phyloP scores from a whole-genome alignment of 1,140 invertebrate species.

The Cephus cinctus region DNA sequence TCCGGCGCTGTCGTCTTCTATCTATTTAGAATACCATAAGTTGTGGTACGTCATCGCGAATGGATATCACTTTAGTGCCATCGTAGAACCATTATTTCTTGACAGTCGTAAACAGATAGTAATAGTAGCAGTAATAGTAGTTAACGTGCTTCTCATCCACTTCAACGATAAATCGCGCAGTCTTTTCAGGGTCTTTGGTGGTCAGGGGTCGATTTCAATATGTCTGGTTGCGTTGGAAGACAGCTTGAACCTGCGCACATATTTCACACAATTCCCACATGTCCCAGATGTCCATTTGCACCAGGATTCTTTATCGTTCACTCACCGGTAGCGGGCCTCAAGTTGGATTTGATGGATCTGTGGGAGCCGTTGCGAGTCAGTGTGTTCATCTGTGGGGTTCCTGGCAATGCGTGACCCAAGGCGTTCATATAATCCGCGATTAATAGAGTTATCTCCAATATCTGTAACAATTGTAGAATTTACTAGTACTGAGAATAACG shows the following conservation, averaged over 20 bases:
- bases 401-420: slow-evolving; percentile 68
- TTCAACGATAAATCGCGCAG: slow-evolving; percentile 24
- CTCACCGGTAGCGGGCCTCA: slow-evolving; percentile 49
- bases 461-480: slow-evolving; percentile 58
- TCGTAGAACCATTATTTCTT: not conserved
- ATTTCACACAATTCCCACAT: no score
- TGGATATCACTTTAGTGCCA: not conserved
- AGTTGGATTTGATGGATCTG: slow-evolving; percentile 58
- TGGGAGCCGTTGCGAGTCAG: slow-evolving; percentile 75
- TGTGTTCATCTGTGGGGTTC: slow-evolving; percentile 79
- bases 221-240: slow-evolving; percentile 71
- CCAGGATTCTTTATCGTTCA: no score
- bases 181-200: slow-evolving; percentile 62
- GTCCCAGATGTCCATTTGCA: no score
- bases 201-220: slow-evolving; percentile 80
- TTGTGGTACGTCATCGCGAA: not conserved
- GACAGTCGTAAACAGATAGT: no score
- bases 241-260: slow-evolving; percentile 55
- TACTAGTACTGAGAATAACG: slow-evolving; percentile 8
- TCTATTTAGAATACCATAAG: not conserved
- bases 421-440: slow-evolving; percentile 97
- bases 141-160: no score
- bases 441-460: slow-evolving; percentile 85
- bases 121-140: no score
- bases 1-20: not conserved